Conservation (phyloP, 2,797 vertebrate genomes). For the Neoniphon sammara region DNA sequence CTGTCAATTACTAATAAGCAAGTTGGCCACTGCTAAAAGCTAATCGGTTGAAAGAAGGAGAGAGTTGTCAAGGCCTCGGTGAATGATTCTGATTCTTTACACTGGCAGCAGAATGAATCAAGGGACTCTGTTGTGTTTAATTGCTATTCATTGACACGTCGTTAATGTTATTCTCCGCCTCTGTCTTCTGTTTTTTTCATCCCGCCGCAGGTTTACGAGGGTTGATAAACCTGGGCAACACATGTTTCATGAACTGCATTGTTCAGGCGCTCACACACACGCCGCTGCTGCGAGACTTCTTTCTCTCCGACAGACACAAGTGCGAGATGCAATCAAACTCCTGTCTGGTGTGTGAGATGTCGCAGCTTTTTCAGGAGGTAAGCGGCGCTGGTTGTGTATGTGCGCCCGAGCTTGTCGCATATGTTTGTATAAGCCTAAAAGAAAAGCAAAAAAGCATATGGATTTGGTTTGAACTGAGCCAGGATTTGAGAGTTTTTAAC, state of each 20-base stretch:
- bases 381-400: constrained; percentile 42
- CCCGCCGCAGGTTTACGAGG: constrained; percentile 90
- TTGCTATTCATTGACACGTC: background rate
- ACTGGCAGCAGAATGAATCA: constrained; percentile 17
- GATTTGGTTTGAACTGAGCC: constrained; percentile 14
- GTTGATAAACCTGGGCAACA: constrained; percentile 98
- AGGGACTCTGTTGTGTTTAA: background rate
- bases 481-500: constrained; percentile 25
- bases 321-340: constrained; percentile 99
- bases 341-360: constrained; percentile 98
- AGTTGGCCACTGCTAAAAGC: constrained; percentile 5
- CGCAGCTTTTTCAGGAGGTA: constrained; percentile 98
- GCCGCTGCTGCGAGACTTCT: constrained; percentile 96
- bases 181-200: constrained; percentile 24
- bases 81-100: background rate
- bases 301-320: constrained; percentile 97
- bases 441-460: background rate
- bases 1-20: constrained; percentile 9
- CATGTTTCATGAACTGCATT: constrained; percentile 99
- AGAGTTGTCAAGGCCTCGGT: background rate
- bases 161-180: constrained; percentile 24
- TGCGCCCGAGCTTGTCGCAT: constrained; percentile 1
- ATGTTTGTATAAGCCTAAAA: constrained; percentile 10
- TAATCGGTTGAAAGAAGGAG: background rate
- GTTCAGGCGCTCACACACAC: constrained; percentile 99